Evolutionary conservation across 2,888 invertebrate genomes (phyloP), one percentile per base, ranked within the genome.

Genomic region (Leuctra nigra): DNA sequence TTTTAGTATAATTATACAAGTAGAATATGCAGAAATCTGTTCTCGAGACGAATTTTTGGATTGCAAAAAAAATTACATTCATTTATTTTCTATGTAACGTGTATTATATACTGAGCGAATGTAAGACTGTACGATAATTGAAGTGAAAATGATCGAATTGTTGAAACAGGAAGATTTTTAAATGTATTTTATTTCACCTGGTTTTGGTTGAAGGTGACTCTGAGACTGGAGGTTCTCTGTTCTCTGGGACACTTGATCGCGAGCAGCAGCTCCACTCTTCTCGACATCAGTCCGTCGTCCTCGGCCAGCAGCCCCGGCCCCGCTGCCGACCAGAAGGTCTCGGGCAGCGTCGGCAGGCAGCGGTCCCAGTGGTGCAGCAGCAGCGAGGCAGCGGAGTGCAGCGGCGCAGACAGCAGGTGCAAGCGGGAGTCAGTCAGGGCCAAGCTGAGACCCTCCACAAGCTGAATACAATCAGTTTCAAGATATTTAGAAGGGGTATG

Each of bases 321-420:
- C 25, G 4, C 33, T 25, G 35, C 33, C 18, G 20, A 9, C 73
- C 75, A 76, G 61, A 77, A 77, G 52, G 66, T 67, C 14, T 67
- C 60, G 2, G 75, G 62, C 35, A 74, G 69, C 50, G 20, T n/a
- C 18, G 18, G 25, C 14, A 33, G 1, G 39, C 13, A 11, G 33
- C 14, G 3, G 20, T 53, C 74, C 80, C 80, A 82, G 64, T 78
- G 79, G n/a, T 77, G 76, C 33, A 80, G 64, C 33, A 83, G 53
- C 9, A 23, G 38, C 1, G 62, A 60, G 1, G 58, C 29, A 16
- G 59, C 58, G n/a, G 54, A 47, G 47, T 52, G 59, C 2, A 62
- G 48, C 11, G 61, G 64, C 2, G 72, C 70, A 0, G 79, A 68
- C 1, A 76, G 68, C 61, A 80, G 76, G 54, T 70, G 71, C 61